Evolutionary conservation across 2,888 invertebrate genomes (phyloP).

Genomic region (Noctua janthina): DNA sequence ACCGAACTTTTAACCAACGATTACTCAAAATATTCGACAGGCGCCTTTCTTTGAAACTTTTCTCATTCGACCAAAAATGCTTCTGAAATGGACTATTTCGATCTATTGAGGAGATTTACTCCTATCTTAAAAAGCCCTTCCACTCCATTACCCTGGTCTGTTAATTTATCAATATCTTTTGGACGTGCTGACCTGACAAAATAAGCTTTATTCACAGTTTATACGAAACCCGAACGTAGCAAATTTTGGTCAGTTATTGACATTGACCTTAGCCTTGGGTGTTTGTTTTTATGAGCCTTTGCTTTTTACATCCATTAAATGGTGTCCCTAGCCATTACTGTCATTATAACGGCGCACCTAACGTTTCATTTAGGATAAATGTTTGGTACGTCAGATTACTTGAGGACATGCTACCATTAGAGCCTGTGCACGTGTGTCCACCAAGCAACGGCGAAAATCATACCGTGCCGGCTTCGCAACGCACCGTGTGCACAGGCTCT

Average conservation of each 20-base stretch:
- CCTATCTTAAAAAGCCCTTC: slow-evolving; percentile 20
- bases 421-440: background rate
- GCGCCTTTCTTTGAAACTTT: slow-evolving; percentile 15
- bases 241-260: slow-evolving; percentile 3
- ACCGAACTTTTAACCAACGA: slow-evolving; percentile 5
- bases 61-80: slow-evolving; percentile 9
- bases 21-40: slow-evolving; percentile 34
- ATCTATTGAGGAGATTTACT: slow-evolving; percentile 30
- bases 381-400: background rate
- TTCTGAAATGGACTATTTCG: slow-evolving; percentile 3
- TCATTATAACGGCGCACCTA: background rate
- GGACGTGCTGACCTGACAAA: slow-evolving; percentile 32
- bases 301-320: background rate
- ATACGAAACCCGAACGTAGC: background rate
- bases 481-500: too few species aligned
- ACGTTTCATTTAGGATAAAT: slow-evolving; percentile 5
- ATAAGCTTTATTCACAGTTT: slow-evolving; percentile 1
- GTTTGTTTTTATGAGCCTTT: background rate
- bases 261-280: background rate
- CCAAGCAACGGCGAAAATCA: too few species aligned
- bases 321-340: slow-evolving; percentile 1
- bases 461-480: too few species aligned
- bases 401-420: background rate
- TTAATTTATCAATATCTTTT: slow-evolving; percentile 36
- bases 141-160: slow-evolving; percentile 28